These are phyloP conservation scores for Synodontis membranacea DNA, from an alignment of 2,113 vertebrate genomes.

Conservation along the genomic window DNA sequence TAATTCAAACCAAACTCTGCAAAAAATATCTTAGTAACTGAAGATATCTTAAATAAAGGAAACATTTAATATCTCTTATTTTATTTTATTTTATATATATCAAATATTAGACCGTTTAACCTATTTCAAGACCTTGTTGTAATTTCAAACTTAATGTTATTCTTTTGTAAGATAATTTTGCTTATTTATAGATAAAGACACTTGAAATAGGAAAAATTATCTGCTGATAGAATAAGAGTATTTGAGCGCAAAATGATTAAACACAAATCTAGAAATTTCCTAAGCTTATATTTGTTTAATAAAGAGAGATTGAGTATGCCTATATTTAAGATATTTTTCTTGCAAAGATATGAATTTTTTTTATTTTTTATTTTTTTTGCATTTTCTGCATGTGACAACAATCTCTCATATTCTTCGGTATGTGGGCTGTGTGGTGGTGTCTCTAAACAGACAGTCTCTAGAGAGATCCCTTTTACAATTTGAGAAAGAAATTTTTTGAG, in stretches of 20 bases:
- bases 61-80: background rate
- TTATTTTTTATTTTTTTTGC: background rate
- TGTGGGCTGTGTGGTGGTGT: too few species aligned
- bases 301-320: background rate
- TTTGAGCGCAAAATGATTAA: background rate
- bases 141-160: background rate
- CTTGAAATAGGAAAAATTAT: background rate
- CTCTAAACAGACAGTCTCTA: too few species aligned
- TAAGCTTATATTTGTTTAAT: background rate
- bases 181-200: background rate
- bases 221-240: background rate
- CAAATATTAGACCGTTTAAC: background rate
- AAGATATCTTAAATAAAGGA: background rate
- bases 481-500: background rate
- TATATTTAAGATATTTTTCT: background rate
- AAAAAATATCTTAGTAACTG: background rate
- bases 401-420: too few species aligned
- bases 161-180: background rate
- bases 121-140: background rate
- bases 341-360: background rate
- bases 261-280: background rate
- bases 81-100: background rate
- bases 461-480: background rate
- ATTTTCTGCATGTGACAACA: background rate
- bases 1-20: background rate